These are phyloP conservation scores for Falcunculus frontatus DNA, from an alignment of 2,113 vertebrate species.

Conservation along the genomic window DNA sequence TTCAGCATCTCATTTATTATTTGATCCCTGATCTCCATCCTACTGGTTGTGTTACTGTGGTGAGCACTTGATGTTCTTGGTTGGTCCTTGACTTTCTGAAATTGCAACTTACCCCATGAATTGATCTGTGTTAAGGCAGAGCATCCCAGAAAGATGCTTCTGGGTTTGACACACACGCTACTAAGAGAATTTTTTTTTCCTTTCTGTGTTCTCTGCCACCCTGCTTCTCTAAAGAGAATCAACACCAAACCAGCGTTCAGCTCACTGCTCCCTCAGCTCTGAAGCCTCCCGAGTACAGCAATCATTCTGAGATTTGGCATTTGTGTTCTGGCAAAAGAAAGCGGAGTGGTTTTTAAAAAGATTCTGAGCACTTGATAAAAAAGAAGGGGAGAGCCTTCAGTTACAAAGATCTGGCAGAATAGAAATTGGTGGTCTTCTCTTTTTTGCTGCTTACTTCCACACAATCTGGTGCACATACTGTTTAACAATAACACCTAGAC, in stretches of 20 bases:
- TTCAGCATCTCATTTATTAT: background rate
- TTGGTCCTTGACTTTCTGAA: background rate
- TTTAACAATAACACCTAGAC: background rate
- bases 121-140: background rate
- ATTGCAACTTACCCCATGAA: background rate
- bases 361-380: background rate
- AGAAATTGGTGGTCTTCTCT: background rate
- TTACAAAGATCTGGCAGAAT: background rate
- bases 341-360: background rate
- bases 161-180: background rate
- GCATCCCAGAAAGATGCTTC: background rate
- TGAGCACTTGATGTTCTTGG: background rate
- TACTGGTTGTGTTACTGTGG: background rate
- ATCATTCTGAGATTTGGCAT: background rate
- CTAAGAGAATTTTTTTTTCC: background rate
- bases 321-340: background rate
- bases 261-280: background rate
- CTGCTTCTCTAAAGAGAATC: background rate
- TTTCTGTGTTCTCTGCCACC: background rate
- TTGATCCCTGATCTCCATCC: background rate
- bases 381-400: background rate
- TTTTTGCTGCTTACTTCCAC: background rate
- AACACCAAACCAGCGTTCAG: background rate
- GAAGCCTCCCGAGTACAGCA: background rate
- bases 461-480: rapidly evolving